Conservation (phyloP, 1,140 invertebrate species). For the Polypedilum vanderplanki region DNA sequence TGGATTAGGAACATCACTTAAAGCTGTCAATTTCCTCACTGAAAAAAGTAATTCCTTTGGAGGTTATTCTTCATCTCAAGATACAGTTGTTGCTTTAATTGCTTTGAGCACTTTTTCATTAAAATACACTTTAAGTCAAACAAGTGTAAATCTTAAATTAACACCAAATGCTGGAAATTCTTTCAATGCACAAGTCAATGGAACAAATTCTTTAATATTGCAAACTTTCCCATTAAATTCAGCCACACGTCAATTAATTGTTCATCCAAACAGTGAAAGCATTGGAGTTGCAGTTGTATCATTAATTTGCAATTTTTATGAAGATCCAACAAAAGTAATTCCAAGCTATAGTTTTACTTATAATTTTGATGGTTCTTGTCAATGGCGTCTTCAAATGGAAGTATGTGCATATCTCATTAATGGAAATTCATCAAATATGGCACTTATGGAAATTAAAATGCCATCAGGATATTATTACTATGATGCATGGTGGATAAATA, state of each 20-base stretch:
- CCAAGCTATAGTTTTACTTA: neutral
- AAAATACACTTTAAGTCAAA: conserved; percentile 35
- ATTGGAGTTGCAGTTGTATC: neutral
- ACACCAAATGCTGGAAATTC: neutral
- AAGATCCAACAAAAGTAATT: neutral
- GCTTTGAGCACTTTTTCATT: conserved; percentile 55
- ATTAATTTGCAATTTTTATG: neutral
- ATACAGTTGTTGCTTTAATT: conserved; percentile 59
- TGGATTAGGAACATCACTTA: conserved; percentile 47
- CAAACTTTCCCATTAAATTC: conserved; percentile 43
- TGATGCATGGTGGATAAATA: neutral
- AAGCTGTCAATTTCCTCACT: conserved; percentile 62
- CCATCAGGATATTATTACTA: neutral
- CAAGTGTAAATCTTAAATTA: conserved; percentile 34
- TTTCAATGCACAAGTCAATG: conserved; percentile 36
- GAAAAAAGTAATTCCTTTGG: conserved; percentile 67
- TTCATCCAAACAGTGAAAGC: neutral
- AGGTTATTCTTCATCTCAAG: conserved; percentile 68
- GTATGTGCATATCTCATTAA: neutral
- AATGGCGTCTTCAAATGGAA: neutral
- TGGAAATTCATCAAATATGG: neutral
- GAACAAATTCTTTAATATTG: conserved; percentile 45
- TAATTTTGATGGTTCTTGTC: neutral
- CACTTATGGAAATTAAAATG: neutral
- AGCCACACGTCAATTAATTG: neutral